Percentiles rank a stretch among this genome's conserved stretches.
Conservation (phyloP, 2,888 invertebrate species). For the Meteorus cinctellus region DNA sequence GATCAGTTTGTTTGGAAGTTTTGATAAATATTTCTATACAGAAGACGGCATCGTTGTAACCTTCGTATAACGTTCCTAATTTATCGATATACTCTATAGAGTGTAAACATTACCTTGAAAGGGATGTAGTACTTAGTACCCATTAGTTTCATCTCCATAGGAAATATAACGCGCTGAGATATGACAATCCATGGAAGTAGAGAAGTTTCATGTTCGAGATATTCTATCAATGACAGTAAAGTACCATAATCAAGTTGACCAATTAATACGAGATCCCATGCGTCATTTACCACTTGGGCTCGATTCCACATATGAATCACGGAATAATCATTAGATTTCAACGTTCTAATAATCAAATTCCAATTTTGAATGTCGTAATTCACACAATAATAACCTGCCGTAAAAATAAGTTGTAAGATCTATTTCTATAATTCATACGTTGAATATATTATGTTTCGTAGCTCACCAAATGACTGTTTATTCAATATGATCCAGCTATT, state of each 20-base stretch:
- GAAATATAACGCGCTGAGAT: background rate
- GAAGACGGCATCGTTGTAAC: background rate
- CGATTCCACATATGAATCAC: background rate
- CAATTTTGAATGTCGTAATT: conserved; percentile 9
- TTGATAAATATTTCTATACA: background rate
- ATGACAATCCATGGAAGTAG: background rate
- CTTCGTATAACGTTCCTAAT: background rate
- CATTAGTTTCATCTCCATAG: background rate
- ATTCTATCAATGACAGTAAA: background rate
- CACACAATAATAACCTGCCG: conserved; percentile 1
- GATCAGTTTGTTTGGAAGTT: background rate
- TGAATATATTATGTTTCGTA: background rate
- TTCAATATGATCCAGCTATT: background rate
- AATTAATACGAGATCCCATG: too few species aligned
- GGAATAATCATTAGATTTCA: background rate
- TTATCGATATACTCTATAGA: too few species aligned
- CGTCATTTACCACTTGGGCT: background rate
- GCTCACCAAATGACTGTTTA: background rate
- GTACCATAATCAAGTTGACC: background rate
- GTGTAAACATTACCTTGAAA: background rate
- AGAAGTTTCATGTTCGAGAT: background rate
- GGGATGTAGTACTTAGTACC: background rate
- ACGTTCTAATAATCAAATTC: background rate
- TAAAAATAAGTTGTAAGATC: background rate
- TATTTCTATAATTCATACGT: background rate